Percentiles rank a stretch among this genome's conserved stretches.
phyloP scores from a whole-genome alignment of 2,113 vertebrate species.

The Balaeniceps rex region DNA sequence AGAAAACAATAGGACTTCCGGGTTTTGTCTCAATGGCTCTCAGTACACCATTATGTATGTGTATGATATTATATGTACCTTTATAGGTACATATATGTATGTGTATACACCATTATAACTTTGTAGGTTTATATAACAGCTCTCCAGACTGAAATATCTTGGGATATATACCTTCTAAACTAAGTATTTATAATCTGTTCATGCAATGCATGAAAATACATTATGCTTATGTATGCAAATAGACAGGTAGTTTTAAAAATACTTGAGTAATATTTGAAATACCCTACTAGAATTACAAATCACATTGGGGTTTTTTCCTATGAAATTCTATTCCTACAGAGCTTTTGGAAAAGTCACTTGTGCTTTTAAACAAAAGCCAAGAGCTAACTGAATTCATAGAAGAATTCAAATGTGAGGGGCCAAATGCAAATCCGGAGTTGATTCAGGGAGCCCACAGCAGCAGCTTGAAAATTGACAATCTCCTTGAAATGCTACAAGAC shows the following conservation, averaged over 20 bases:
- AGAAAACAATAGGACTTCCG: not conserved
- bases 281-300: not conserved
- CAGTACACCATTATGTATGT: not conserved
- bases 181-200: not conserved
- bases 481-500: conserved; percentile 89
- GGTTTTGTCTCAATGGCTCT: not conserved
- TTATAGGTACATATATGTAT: not conserved
- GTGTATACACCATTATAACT: not conserved
- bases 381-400: conserved; percentile 84
- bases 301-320: accelerated
- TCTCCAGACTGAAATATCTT: not conserved
- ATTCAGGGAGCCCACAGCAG: conserved; percentile 76
- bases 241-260: not conserved
- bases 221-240: not conserved
- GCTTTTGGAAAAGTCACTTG: conserved; percentile 85
- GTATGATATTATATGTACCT: not conserved
- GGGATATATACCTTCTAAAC: not conserved
- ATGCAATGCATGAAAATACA: not conserved
- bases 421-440: conserved; percentile 69
- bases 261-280: not conserved
- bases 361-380: conserved; percentile 84
- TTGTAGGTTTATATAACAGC: not conserved
- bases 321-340: conserved; percentile 65
- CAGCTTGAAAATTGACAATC: conserved; percentile 79
- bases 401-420: conserved; percentile 78